These are phyloP conservation scores for Dasyornis broadbenti DNA, from an alignment of 2,113 vertebrate genomes.

Conservation along the genomic window DNA sequence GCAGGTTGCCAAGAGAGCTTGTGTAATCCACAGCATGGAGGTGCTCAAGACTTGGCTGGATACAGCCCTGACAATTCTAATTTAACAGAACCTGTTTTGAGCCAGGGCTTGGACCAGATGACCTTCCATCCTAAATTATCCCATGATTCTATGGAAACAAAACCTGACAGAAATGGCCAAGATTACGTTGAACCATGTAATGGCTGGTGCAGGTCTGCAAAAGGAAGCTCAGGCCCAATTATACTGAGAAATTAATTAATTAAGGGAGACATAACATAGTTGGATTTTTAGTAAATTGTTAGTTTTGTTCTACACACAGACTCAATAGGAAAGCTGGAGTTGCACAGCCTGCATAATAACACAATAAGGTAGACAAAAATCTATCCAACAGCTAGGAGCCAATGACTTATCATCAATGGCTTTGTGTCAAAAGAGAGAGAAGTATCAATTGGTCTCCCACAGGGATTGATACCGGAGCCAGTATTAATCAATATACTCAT, in stretches of 20 bases:
- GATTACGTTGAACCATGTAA: not conserved
- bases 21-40: not conserved
- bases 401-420: slow-evolving; percentile 60
- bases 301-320: not conserved
- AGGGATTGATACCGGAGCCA: slow-evolving; percentile 18
- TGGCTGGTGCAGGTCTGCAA: not conserved
- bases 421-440: slow-evolving; percentile 59
- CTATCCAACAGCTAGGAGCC: slow-evolving; percentile 45
- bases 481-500: slow-evolving; percentile 65
- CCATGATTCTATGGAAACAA: not conserved
- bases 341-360: slow-evolving; percentile 55
- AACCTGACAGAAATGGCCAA: not conserved
- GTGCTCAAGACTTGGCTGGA: not conserved
- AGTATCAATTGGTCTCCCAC: slow-evolving; percentile 62
- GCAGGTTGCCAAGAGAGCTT: not conserved
- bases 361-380: slow-evolving; percentile 57
- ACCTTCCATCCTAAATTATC: not conserved
- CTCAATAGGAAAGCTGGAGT: slow-evolving; percentile 7
- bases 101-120: not conserved
- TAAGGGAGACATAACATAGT: slow-evolving; percentile 7
- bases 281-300: slow-evolving; percentile 43
- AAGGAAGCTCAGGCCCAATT: not conserved
- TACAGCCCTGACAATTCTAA: not conserved
- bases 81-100: not conserved
- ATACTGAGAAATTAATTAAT: slow-evolving; percentile 34